A percentile compares a stretch with the other conserved stretches of the same genome.
Conservation (phyloP, 2,888 invertebrate genomes). For the Leptinotarsa peninsularis region DNA sequence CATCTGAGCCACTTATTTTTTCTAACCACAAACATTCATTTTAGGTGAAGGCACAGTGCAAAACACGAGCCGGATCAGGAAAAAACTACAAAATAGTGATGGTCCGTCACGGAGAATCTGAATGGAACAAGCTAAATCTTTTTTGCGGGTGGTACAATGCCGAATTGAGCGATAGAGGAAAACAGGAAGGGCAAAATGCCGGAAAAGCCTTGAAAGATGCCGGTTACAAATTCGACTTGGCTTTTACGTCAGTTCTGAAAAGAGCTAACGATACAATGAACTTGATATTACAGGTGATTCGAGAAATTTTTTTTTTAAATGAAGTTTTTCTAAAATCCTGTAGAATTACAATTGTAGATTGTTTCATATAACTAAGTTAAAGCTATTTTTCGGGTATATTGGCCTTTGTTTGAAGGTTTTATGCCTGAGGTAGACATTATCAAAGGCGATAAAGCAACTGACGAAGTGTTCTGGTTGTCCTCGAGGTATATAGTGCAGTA, state of each 20-base stretch:
- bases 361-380: too few relatives aligned
- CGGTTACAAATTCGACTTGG: constrained; percentile 80
- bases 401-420: too few relatives aligned
- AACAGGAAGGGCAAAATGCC: constrained; percentile 76
- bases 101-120: constrained; percentile 74
- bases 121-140: constrained; percentile 72
- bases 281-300: constrained; percentile 68
- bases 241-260: constrained; percentile 83
- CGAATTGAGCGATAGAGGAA: constrained; percentile 72
- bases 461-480: too few relatives aligned
- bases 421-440: too few relatives aligned
- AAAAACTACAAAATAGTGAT: constrained; percentile 59
- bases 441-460: too few relatives aligned
- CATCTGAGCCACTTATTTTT: neutral
- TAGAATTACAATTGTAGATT: too few relatives aligned
- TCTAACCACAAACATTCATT: constrained; percentile 15
- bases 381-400: too few relatives aligned
- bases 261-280: constrained; percentile 82
- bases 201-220: constrained; percentile 80
- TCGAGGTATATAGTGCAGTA: too few relatives aligned
- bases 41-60: constrained; percentile 25
- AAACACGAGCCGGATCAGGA: constrained; percentile 21
- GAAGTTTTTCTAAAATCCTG: too few relatives aligned
- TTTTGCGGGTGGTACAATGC: constrained; percentile 75
- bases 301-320: neutral